These are phyloP conservation scores for Drosophila melanica DNA, from an alignment of 1,140 invertebrate genomes.

Conservation along the genomic window DNA sequence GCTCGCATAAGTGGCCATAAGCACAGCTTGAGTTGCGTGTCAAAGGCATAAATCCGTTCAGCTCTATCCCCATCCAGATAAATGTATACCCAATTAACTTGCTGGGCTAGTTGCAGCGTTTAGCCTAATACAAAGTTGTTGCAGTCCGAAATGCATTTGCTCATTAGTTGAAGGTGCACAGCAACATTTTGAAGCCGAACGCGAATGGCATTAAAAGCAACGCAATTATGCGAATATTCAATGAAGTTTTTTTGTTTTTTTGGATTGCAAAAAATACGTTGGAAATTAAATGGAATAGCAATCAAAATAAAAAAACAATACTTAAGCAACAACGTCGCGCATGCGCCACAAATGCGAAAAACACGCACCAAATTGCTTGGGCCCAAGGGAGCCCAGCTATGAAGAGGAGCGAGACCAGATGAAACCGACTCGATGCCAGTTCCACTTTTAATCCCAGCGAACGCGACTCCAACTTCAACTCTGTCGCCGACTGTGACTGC, in stretches of 20 bases:
- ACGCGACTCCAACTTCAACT: neutral
- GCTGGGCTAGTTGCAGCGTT: neutral
- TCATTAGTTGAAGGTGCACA: conserved; percentile 49
- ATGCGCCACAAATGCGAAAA: conserved; percentile 39
- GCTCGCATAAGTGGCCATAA: conserved; percentile 7
- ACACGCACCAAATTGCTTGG: neutral
- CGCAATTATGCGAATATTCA: conserved; percentile 71
- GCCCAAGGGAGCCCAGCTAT: conserved; percentile 6
- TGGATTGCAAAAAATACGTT: neutral
- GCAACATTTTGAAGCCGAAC: conserved; percentile 9
- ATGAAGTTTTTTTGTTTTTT: conserved; percentile 48
- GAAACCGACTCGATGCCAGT: conserved; percentile 7
- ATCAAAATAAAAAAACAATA: conserved; percentile 37
- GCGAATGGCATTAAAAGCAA: conserved; percentile 23
- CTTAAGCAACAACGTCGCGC: conserved; percentile 38
- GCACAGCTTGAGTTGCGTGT: conserved; percentile 37
- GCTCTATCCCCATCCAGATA: neutral
- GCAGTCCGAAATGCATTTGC: conserved; percentile 56
- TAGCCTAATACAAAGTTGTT: conserved; percentile 25
- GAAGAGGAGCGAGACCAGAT: conserved; percentile 4
- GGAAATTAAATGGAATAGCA: too few species aligned
- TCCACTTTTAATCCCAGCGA: conserved; percentile 4
- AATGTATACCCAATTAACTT: conserved; percentile 5
- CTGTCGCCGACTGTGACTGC: neutral
- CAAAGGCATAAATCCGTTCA: conserved; percentile 6